Conservation (phyloP, 1,140 invertebrate species). For the Branchinecta lindahli region DNA sequence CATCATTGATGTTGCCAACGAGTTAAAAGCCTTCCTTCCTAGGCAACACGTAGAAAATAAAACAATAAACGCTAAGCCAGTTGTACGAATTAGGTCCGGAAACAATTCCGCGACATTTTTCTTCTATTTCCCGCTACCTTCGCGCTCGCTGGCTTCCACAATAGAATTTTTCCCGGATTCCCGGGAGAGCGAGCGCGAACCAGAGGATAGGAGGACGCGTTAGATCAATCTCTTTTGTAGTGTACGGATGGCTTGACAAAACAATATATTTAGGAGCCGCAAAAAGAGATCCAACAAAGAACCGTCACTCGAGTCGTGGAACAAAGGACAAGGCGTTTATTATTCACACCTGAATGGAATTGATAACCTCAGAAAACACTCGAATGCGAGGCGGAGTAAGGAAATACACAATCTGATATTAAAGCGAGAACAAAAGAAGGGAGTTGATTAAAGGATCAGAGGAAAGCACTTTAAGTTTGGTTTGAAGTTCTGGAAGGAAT, state of each 20-base stretch:
- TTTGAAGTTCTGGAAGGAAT: no score
- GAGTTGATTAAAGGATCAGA: neutral
- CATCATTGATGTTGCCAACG: no score
- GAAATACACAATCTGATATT: neutral
- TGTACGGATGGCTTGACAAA: slow-evolving; percentile 10
- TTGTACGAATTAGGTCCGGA: no score
- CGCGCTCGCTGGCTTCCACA: no score
- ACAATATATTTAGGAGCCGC: neutral
- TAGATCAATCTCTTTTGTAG: slow-evolving; percentile 9
- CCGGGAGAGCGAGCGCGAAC: neutral
- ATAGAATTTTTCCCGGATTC: neutral
- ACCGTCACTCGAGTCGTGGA: neutral
- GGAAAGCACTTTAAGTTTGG: no score
- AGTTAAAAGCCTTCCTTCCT: no score
- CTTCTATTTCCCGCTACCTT: no score
- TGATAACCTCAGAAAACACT: slow-evolving; percentile 9
- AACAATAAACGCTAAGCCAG: no score
- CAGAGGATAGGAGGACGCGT: neutral
- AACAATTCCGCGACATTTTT: no score
- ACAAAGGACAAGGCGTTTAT: slow-evolving; percentile 7
- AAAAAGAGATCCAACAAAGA: neutral
- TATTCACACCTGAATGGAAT: slow-evolving; percentile 3
- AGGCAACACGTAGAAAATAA: no score
- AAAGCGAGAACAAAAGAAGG: neutral
- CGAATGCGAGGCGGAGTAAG: neutral